These are phyloP conservation scores for Bergia sp. DNA, from an alignment of 92 coral and sea anemone genomes.

Conservation along the genomic window DNA sequence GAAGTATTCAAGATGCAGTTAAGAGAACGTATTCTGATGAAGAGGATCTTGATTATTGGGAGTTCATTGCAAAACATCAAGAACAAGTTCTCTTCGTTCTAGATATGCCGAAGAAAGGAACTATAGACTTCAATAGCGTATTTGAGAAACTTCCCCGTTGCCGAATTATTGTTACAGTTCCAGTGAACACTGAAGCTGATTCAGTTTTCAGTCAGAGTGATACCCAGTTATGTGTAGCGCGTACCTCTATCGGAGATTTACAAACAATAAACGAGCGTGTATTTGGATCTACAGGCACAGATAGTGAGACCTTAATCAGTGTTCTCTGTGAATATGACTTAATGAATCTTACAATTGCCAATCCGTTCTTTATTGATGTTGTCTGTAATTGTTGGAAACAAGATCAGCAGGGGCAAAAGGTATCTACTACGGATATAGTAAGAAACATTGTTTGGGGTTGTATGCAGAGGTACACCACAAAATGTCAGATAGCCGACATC, in stretches of 20 bases:
- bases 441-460: conserved; percentile 25
- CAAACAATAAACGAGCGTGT: not conserved
- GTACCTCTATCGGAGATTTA: conserved; percentile 13
- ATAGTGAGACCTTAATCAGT: conserved; percentile 5
- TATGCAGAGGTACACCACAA: not conserved
- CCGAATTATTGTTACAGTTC: conserved; percentile 19
- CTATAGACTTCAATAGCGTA: not conserved
- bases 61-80: not conserved
- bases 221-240: not conserved
- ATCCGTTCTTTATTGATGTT: conserved; percentile 7
- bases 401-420: not conserved
- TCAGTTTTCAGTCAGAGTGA: conserved; percentile 14
- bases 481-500: not conserved
- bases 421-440: not conserved
- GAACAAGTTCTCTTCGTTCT: conserved; percentile 24
- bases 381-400: conserved; percentile 22
- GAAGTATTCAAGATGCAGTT: conserved; percentile 10
- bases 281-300: not conserved
- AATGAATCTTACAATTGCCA: not conserved
- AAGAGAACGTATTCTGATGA: conserved; percentile 1
- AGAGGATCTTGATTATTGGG: conserved; percentile 1
- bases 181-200: conserved; percentile 7
- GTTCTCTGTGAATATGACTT: conserved; percentile 3
- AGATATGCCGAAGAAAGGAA: conserved; percentile 41
- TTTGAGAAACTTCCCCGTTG: conserved; percentile 7